phyloP scores from a whole-genome alignment of 2,797 vertebrate species.

The Ptychobarbus kaznakovi region DNA sequence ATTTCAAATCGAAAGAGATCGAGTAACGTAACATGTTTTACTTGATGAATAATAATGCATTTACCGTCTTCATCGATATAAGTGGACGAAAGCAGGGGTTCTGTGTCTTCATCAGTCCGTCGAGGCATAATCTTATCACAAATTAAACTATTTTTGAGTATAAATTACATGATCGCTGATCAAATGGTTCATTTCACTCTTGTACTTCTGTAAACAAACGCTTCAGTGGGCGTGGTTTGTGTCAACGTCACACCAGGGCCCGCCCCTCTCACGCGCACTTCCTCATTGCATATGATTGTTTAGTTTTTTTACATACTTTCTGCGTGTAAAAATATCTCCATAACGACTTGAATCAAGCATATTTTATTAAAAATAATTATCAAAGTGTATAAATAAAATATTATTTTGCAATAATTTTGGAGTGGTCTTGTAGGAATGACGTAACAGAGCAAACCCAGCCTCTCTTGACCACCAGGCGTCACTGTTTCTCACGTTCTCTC shows the following conservation, averaged over 20 bases:
- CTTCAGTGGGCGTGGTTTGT: constrained; percentile 1
- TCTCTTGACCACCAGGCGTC: constrained; percentile 10
- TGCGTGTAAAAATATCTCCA: background rate
- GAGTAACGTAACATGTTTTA: background rate
- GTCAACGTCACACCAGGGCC: background rate
- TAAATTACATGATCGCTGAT: constrained; percentile 32
- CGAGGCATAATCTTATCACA: constrained; percentile 56
- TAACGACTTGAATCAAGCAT: background rate
- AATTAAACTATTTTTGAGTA: constrained; percentile 38
- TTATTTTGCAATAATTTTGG: background rate
- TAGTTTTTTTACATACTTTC: too few relatives aligned
- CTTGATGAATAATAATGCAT: background rate
- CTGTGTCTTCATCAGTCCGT: constrained; percentile 34
- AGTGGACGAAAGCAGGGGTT: constrained; percentile 69
- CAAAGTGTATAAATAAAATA: background rate
- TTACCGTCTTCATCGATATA: constrained; percentile 5
- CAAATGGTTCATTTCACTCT: background rate
- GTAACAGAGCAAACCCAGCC: background rate
- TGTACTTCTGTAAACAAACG: constrained; percentile 35
- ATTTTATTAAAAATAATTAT: background rate
- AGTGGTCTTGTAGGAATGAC: background rate
- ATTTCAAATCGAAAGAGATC: background rate
- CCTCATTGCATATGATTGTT: too few relatives aligned
- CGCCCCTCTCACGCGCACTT: background rate
- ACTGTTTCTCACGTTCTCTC: background rate